phyloP scores from a whole-genome alignment of 2,797 vertebrate genomes.

The Gallinago solitaria region DNA sequence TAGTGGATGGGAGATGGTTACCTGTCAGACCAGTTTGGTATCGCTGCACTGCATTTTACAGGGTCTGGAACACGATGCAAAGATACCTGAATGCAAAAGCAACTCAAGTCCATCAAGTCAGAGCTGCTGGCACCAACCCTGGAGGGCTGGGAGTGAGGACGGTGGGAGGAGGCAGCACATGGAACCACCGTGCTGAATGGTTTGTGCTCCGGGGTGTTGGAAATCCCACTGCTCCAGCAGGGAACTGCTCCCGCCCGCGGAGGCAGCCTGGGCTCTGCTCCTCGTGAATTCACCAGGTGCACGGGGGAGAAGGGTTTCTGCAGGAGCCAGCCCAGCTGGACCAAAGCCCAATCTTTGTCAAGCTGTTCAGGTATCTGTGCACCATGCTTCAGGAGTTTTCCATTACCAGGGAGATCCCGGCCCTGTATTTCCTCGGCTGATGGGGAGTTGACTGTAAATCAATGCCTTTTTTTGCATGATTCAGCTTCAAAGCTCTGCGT shows the following conservation, averaged over 20 bases:
- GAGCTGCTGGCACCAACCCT: background rate
- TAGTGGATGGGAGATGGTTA: background rate
- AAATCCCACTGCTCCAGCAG: background rate
- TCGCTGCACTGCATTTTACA: background rate
- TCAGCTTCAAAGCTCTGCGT: background rate
- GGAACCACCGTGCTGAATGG: background rate
- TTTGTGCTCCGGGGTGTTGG: background rate
- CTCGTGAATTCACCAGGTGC: background rate
- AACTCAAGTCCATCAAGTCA: background rate
- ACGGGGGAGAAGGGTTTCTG: background rate
- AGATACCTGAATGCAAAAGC: background rate
- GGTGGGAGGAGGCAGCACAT: background rate
- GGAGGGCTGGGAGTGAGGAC: background rate
- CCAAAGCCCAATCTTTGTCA: background rate
- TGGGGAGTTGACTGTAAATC: background rate
- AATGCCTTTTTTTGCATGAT: background rate
- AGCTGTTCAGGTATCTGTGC: background rate
- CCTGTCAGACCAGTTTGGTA: background rate
- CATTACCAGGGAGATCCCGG: background rate
- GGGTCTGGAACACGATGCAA: background rate
- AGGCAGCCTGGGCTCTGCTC: background rate
- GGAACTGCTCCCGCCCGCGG: accelerated
- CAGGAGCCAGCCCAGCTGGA: background rate
- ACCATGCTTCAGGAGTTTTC: background rate
- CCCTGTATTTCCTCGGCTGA: background rate